phyloP scores from a whole-genome alignment of 92 coral and sea anemone species.

The Zoanthus gigantus region DNA sequence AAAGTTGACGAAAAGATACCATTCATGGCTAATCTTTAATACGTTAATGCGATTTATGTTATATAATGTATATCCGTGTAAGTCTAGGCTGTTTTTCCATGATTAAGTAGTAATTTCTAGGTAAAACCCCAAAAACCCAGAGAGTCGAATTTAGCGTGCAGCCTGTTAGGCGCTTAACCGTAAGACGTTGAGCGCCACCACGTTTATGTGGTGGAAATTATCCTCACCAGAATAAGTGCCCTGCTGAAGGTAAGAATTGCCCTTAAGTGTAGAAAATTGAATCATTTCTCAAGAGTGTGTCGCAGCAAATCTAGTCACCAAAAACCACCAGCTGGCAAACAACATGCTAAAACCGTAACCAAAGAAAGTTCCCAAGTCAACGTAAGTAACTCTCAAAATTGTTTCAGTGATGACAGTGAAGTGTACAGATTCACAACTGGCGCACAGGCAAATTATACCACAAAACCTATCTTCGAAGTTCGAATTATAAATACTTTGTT shows the following conservation, averaged over 20 bases:
- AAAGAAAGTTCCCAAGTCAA: slow-evolving; percentile 3
- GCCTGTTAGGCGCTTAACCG: no score
- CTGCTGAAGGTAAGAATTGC: slow-evolving; percentile 69
- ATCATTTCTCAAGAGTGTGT: slow-evolving; percentile 63
- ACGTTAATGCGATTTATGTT: no score
- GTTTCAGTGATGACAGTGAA: slow-evolving; percentile 50
- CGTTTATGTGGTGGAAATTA: slow-evolving; percentile 69
- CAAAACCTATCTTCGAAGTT: slow-evolving; percentile 61
- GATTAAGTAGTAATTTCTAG: no score
- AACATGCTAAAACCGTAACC: slow-evolving; percentile 24
- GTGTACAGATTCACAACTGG: slow-evolving; percentile 55
- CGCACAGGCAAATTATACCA: slow-evolving; percentile 31
- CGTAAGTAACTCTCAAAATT: slow-evolving; percentile 9
- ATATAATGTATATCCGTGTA: no score
- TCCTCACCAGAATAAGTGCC: slow-evolving; percentile 66
- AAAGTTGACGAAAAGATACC: no score
- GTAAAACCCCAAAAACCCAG: no score
- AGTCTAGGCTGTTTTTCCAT: no score
- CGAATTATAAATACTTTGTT: slow-evolving; percentile 50
- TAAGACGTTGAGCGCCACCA: no score
- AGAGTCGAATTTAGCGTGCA: no score
- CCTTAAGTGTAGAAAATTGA: slow-evolving; percentile 63
- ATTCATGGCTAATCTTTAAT: no score
- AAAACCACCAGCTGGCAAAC: slow-evolving; percentile 26
- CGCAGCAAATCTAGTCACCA: slow-evolving; percentile 55